Base-by-base conservation (phyloP, 2,797 vertebrate genomes). In the Heteromormyrus szaboi region DNA sequence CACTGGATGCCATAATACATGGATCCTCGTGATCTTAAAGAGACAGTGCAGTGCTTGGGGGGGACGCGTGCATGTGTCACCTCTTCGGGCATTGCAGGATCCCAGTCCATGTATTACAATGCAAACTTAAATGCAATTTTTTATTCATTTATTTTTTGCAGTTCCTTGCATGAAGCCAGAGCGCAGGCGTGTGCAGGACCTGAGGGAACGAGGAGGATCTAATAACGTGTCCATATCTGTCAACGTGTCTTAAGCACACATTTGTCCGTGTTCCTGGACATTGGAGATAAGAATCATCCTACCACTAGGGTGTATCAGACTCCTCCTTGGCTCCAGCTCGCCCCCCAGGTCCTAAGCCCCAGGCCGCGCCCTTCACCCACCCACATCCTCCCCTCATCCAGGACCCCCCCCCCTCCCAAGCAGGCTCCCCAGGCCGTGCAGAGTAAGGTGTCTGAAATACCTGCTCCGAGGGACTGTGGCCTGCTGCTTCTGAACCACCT, bases 401-500 rank as follows among this genome's bases (percentile, higher is more conserved):
- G 29, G 1, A 0, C 65, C 79, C 6, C 29, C 29, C 76, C 2
- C 22, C 50, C 17, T 25, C 81, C 90, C 90, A 29, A 25, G 37
- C 92, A 53, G 72, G 53, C 87, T 90, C 90, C 90, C 50, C 90
- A 88, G 90, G 91, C 91, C 93, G 92, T 95, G 95, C 95, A 95
- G 92, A 95, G 92, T 93, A 94, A 94, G 90, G 89, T 93, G 91
- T 92, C 90, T 92, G 91, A 93, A 94, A 94, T 95, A 95, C 95
- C 95, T 96, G 93, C 87, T 91, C 92, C 91, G 93, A 91, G 88
- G 91, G 90, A 89, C 41, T 12, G 87, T 6, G 87, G 8, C 89
- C 59, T 83, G 87, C 62, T 88, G 89, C 94, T 92, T 91, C 91
- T 81, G 87, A 89, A 88, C 89, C 91, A 92, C 93, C 95, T 95